Conservation (phyloP, 64 coral and sea anemone genomes). For the Pocillopora verrucosa region DNA sequence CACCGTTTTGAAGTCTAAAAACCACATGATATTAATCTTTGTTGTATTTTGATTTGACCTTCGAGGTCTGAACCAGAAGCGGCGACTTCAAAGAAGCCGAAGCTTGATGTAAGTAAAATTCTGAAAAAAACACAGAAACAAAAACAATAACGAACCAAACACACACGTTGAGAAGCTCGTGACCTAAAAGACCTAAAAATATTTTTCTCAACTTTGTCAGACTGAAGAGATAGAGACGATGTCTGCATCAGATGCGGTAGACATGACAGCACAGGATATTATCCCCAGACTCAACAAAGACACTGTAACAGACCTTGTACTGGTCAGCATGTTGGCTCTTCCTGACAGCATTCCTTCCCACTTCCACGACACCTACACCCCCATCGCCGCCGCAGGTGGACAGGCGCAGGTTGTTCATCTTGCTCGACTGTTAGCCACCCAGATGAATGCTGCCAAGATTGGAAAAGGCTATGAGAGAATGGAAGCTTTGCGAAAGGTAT, state of each 20-base stretch:
- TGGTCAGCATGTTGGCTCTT: constrained; percentile 92
- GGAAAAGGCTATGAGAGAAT: constrained; percentile 92
- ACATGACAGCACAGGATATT: constrained; percentile 90
- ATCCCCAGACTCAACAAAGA: constrained; percentile 93
- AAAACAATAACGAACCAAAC: not conserved
- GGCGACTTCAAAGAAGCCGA: constrained; percentile 51
- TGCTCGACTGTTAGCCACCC: constrained; percentile 81
- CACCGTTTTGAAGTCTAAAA: too few relatives aligned
- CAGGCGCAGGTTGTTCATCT: constrained; percentile 92
- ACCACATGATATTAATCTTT: too few relatives aligned
- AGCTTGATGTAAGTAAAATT: constrained; percentile 54
- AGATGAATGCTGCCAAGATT: constrained; percentile 89
- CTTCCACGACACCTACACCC: constrained; percentile 97
- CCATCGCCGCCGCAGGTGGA: constrained; percentile 94
- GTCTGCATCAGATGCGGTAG: constrained; percentile 88
- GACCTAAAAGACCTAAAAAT: too few relatives aligned
- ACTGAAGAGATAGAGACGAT: constrained; percentile 82
- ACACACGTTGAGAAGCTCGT: not conserved
- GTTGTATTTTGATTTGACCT: not conserved
- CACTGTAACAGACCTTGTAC: constrained; percentile 88
- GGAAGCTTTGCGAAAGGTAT: constrained; percentile 89
- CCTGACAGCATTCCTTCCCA: constrained; percentile 83
- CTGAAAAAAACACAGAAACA: not conserved
- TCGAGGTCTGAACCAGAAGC: constrained; percentile 63
- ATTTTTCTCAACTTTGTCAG: constrained; percentile 1